These are phyloP conservation scores for Dryocosmus kuriphilus DNA, from an alignment of 2,888 invertebrate species.

Conservation along the genomic window DNA sequence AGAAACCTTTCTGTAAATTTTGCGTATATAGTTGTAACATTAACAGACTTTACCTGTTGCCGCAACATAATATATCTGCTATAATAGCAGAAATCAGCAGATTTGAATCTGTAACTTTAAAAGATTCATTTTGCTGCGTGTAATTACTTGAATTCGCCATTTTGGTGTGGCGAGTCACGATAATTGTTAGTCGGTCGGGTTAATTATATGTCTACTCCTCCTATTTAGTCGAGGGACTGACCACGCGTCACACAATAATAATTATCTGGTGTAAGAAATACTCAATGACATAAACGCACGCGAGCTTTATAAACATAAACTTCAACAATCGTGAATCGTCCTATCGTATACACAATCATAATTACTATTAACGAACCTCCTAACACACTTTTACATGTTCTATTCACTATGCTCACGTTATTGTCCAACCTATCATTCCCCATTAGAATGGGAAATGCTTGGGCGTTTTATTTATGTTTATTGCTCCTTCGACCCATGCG, in stretches of 20 bases:
- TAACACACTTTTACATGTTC: slow-evolving; percentile 38
- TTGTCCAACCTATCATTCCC: slow-evolving; percentile 21
- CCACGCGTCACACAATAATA: slow-evolving; percentile 27
- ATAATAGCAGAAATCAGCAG: too few relatives aligned
- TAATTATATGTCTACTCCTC: slow-evolving; percentile 28
- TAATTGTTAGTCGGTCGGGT: slow-evolving; percentile 13
- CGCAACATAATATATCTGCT: too few relatives aligned
- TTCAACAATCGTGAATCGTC: slow-evolving; percentile 58
- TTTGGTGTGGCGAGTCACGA: slow-evolving; percentile 15
- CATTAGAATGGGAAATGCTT: not conserved
- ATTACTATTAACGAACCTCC: slow-evolving; percentile 62
- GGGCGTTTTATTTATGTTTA: slow-evolving; percentile 24
- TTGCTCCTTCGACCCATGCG: not conserved
- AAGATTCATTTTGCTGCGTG: too few relatives aligned
- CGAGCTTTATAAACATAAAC: slow-evolving; percentile 44
- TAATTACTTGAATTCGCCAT: too few relatives aligned
- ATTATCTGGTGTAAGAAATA: slow-evolving; percentile 39
- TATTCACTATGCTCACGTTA: not conserved
- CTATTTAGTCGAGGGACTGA: slow-evolving; percentile 14
- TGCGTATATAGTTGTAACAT: too few relatives aligned
- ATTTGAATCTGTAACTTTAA: too few relatives aligned
- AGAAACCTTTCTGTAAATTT: too few relatives aligned
- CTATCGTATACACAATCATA: slow-evolving; percentile 65
- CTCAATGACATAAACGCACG: slow-evolving; percentile 48
- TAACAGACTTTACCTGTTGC: too few relatives aligned